These are phyloP conservation scores for Pitta sordida DNA, from an alignment of 2,113 vertebrate genomes.

Conservation along the genomic window DNA sequence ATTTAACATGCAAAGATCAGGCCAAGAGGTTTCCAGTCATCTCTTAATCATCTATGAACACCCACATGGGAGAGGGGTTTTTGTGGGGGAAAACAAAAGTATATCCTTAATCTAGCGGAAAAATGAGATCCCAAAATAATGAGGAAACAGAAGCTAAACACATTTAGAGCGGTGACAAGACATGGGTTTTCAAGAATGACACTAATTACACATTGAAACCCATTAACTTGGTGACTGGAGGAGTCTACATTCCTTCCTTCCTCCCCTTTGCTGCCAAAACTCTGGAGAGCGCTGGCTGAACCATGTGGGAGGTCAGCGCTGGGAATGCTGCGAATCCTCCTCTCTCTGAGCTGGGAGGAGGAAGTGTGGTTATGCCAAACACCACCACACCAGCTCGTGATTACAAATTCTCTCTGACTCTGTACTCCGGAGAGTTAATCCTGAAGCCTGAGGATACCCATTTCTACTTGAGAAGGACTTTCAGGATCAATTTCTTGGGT, in stretches of 20 bases:
- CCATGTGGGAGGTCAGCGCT: fast-evolving
- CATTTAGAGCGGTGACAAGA: conserved; percentile 44
- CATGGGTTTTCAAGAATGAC: conserved; percentile 20
- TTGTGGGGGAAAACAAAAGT: fast-evolving
- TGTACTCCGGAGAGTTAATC: neutral
- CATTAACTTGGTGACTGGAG: conserved; percentile 33
- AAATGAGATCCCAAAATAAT: conserved; percentile 1
- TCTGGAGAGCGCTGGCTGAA: neutral
- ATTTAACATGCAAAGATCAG: neutral
- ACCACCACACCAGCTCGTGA: neutral
- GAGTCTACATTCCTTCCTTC: conserved; percentile 52
- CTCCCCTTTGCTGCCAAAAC: neutral
- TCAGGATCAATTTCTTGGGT: neutral
- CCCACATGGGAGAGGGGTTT: neutral
- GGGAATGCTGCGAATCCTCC: neutral
- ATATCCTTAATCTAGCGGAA: neutral
- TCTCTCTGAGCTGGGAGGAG: neutral
- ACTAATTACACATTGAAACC: conserved; percentile 40
- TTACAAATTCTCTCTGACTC: neutral
- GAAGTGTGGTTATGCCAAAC: fast-evolving
- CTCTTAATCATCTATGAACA: conserved; percentile 11
- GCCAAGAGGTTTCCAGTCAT: conserved; percentile 3
- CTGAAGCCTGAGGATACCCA: neutral
- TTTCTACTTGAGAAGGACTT: neutral
- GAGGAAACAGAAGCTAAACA: conserved; percentile 53